Evolutionary conservation across 2,113 vertebrate genomes (phyloP).

Genomic region (Limnothrissa miodon): DNA sequence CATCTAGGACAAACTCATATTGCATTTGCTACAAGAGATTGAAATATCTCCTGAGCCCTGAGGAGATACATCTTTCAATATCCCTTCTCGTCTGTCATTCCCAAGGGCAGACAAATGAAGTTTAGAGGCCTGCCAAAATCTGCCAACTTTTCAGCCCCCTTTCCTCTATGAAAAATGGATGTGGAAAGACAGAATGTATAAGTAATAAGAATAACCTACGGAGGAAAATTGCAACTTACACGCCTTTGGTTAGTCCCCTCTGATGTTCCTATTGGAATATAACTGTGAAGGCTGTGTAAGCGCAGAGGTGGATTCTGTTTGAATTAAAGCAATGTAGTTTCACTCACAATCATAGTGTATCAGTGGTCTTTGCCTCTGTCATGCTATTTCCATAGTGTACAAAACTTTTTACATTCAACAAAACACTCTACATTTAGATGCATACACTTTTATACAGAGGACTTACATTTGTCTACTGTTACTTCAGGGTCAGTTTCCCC

Average conservation of each 20-base stretch:
- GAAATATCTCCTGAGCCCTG: slow-evolving; percentile 25
- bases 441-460: too few relatives aligned
- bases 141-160: slow-evolving; percentile 8
- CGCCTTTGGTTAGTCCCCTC: neutral
- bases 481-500: too few relatives aligned
- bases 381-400: neutral
- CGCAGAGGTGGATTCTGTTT: neutral
- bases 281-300: neutral
- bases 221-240: neutral
- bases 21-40: slow-evolving; percentile 29
- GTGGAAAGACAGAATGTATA: slow-evolving; percentile 9
- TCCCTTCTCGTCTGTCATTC: slow-evolving; percentile 21
- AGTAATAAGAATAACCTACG: neutral
- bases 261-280: neutral
- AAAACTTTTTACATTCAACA: neutral
- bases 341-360: neutral
- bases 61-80: neutral
- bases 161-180: slow-evolving; percentile 15
- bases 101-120: slow-evolving; percentile 15
- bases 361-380: neutral
- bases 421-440: too few relatives aligned
- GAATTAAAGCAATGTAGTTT: neutral
- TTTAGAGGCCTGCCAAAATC: slow-evolving; percentile 21
- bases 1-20: slow-evolving; percentile 9
- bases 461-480: too few relatives aligned